phyloP scores from a whole-genome alignment of 1,140 invertebrate species.

The Lethrus apterus region DNA sequence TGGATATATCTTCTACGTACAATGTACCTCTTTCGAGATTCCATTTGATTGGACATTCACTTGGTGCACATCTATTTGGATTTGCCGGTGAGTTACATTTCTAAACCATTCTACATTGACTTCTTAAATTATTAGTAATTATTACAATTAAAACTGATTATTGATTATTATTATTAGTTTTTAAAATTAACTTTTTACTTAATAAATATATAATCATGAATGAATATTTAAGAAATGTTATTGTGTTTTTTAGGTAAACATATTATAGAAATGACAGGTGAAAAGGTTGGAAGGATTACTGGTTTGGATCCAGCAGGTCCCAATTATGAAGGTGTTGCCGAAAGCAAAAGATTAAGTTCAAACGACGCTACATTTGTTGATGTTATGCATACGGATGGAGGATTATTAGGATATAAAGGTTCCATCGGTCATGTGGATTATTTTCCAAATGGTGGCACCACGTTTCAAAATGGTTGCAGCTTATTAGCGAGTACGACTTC shows the following conservation, averaged over 20 bases:
- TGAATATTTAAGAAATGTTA: background rate
- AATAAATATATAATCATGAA: background rate
- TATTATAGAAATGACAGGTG: background rate
- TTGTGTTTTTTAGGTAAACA: background rate
- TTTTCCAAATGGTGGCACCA: conserved; percentile 37
- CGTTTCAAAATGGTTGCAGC: conserved; percentile 26
- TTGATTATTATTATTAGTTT: too few relatives aligned
- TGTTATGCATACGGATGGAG: conserved; percentile 44
- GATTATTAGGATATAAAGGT: conserved; percentile 39
- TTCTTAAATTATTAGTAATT: too few relatives aligned
- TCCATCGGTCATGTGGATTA: conserved; percentile 41
- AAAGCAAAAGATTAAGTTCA: conserved; percentile 7
- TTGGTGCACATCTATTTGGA: conserved; percentile 11
- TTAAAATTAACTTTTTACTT: too few relatives aligned
- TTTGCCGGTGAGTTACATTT: conserved; percentile 2
- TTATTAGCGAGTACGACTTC: conserved; percentile 11
- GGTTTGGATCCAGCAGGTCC: conserved; percentile 15
- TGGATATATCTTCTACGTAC: background rate
- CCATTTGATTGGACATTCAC: conserved; percentile 10
- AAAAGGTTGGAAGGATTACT: conserved; percentile 13
- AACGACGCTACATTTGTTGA: conserved; percentile 44
- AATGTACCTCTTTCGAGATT: background rate
- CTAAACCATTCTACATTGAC: too few relatives aligned
- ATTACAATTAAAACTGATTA: too few relatives aligned
- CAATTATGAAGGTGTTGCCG: background rate